phyloP scores from a whole-genome alignment of 1,140 invertebrate genomes.

The Hyposmocoma kahamanoa region DNA sequence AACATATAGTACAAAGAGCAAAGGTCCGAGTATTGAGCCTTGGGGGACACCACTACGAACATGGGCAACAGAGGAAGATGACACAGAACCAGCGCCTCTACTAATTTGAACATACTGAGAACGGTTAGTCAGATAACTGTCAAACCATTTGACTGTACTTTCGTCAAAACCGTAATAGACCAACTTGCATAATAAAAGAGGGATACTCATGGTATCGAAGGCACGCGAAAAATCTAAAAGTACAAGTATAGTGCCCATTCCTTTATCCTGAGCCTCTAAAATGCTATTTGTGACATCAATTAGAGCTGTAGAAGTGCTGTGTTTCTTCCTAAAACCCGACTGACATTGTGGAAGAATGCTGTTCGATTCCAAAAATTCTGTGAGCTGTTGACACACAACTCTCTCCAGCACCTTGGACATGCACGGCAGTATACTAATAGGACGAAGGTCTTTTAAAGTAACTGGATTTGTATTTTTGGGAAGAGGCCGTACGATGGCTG shows the following conservation, averaged over 20 bases:
- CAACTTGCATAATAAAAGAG: neutral
- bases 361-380: neutral
- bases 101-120: neutral
- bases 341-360: neutral
- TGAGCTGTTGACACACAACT: neutral
- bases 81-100: neutral
- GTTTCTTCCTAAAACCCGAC: neutral
- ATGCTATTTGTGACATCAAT: neutral
- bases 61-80: neutral
- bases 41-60: neutral
- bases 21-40: too few relatives aligned
- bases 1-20: too few relatives aligned
- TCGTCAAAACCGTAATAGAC: neutral
- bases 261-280: neutral
- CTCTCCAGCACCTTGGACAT: neutral
- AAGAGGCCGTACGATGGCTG: neutral
- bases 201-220: neutral
- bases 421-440: neutral
- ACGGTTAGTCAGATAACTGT: neutral
- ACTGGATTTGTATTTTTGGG: neutral
- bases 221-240: neutral
- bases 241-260: neutral
- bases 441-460: neutral
- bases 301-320: neutral
- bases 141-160: neutral